Percentiles rank a stretch among this genome's conserved stretches.
Conservation (phyloP, 2,888 invertebrate species). For the Orchestes rusci region DNA sequence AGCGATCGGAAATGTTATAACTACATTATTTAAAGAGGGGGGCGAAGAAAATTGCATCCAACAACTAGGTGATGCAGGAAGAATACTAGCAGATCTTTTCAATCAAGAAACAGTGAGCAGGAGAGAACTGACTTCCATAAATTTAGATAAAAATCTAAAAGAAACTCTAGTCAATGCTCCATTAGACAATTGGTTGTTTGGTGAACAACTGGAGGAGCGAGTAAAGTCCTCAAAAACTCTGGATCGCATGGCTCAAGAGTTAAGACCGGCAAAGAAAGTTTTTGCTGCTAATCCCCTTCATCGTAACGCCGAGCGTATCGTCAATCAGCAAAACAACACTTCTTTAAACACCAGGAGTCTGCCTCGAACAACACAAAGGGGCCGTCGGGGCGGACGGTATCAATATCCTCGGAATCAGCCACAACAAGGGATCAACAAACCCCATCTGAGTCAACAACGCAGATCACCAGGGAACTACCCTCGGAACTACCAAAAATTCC, state of each 20-base stretch:
- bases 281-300: no score
- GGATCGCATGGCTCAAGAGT: no score
- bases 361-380: neutral
- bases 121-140: slow-evolving; percentile 1
- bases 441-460: no score
- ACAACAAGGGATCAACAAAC: no score
- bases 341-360: slow-evolving; percentile 3
- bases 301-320: no score
- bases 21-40: no score
- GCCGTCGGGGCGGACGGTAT: neutral
- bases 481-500: neutral
- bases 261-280: no score
- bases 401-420: no score
- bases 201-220: slow-evolving; percentile 3
- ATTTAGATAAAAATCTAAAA: slow-evolving; percentile 9
- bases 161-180: slow-evolving; percentile 4
- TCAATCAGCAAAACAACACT: no score
- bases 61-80: neutral
- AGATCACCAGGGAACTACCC: no score
- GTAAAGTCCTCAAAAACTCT: slow-evolving; percentile 4
- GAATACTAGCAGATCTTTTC: neutral
- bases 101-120: neutral
- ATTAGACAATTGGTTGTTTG: slow-evolving; percentile 4
- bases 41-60: neutral
- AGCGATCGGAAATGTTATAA: neutral